These are phyloP conservation scores for Umimayanthus chanpuru DNA, from an alignment of 92 coral and sea anemone genomes.

Conservation along the genomic window DNA sequence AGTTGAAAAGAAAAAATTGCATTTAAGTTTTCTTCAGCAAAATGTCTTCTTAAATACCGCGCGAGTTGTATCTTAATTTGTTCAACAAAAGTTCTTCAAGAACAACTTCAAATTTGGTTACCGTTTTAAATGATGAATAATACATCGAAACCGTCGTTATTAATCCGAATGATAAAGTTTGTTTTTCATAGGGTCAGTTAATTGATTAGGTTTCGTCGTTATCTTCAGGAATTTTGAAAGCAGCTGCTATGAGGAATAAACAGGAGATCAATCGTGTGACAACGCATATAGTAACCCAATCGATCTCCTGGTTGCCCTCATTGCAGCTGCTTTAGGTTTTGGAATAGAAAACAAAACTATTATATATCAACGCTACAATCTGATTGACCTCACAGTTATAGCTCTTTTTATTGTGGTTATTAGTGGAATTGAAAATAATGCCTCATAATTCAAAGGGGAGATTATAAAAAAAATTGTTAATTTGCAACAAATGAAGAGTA, in stretches of 20 bases:
- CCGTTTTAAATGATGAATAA: background rate
- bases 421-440: background rate
- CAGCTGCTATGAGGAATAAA: no score
- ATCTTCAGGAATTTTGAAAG: background rate
- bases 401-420: background rate
- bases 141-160: background rate
- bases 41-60: background rate
- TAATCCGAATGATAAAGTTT: background rate
- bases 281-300: no score
- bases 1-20: no score
- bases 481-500: no score
- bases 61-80: background rate
- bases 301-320: background rate
- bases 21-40: background rate
- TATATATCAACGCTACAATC: background rate
- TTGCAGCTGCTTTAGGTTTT: background rate
- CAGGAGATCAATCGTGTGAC: no score
- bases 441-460: no score
- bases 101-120: background rate
- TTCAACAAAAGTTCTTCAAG: constrained; percentile 1
- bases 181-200: background rate
- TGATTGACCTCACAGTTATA: background rate
- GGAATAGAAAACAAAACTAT: no score
- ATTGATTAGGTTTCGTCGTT: background rate
- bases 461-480: no score